Conservation (phyloP, 2,113 vertebrate species). For the Pseudopipra pipra region DNA sequence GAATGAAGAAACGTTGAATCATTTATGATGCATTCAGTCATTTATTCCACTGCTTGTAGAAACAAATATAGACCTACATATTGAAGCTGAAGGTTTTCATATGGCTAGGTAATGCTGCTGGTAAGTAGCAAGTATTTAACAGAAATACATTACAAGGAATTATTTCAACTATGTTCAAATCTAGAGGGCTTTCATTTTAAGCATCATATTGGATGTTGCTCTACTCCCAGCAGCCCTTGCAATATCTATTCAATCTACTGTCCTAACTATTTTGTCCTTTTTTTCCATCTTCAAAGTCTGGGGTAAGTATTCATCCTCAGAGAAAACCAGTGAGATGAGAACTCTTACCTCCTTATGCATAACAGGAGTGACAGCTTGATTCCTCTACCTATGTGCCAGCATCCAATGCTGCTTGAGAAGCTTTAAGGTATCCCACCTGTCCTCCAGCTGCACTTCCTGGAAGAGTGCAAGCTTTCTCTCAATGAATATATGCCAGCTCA, state of each 20-base stretch:
- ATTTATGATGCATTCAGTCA: constrained; percentile 17
- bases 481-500: background rate
- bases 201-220: background rate
- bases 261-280: background rate
- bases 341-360: background rate
- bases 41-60: constrained; percentile 17
- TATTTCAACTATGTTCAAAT: background rate
- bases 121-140: background rate
- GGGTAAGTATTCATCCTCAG: background rate
- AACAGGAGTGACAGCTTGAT: background rate
- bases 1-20: background rate
- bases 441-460: background rate
- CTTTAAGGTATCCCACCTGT: background rate
- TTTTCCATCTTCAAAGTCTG: background rate
- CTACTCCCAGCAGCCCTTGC: background rate
- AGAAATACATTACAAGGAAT: background rate
- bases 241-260: background rate
- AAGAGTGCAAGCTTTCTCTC: background rate
- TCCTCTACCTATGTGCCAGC: background rate
- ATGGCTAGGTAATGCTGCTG: background rate
- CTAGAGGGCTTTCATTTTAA: background rate
- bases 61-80: background rate
- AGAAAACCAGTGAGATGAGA: background rate
- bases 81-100: background rate
- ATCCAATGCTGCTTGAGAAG: background rate